Evolutionary conservation across 2,113 vertebrate species (phyloP), one percentile per base, ranked within the genome.

Genomic region (Seriola quinqueradiata): DNA sequence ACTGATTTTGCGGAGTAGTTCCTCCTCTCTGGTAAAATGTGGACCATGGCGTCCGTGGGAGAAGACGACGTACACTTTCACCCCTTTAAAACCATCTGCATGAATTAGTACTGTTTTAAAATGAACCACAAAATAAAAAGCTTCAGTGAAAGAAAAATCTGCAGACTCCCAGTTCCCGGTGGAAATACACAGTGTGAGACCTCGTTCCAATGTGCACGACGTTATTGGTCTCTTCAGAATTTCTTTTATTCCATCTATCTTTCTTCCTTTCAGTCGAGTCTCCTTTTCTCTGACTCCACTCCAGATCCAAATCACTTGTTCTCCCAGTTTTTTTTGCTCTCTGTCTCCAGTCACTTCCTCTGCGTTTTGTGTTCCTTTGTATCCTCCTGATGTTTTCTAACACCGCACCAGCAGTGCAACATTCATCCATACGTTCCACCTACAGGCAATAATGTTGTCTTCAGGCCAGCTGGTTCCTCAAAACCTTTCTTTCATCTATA

Each of bases 401-500:
- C 50, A 54, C 50, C 50, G 12, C 48, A 34, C 36, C 36, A 23
- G 60, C 63, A 34, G 48, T 2, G 34, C 12, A 21, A 2, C 63
- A 46, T 61, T 57, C 23, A 14, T 75, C 38, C 36, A 17, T 48
- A 57, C 23, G n/a, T 46, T 75, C 68, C 23, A 38, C 38, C 25
- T 48, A 3, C 2, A 28, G 16, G 61, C 66, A 28, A 17, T 66
- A 48, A 70, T 61, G 14, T 40, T 79, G 59, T 68, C 73, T 73
- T 50, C 67, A 46, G 36, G 36, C 59, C 71, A n/a, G 38, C 50
- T 13, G 4, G 40, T 70, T 69, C n/a, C 8, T 32, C 25, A 48
- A 72, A 79, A 58, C 44, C 52, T n/a, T 34, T 63, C 50, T 76
- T 66, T 77, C 46, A 71, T 84, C 64, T 78, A 76, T 75, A 81